phyloP scores from a whole-genome alignment of 2,113 vertebrate genomes.

The Neogale vison region DNA sequence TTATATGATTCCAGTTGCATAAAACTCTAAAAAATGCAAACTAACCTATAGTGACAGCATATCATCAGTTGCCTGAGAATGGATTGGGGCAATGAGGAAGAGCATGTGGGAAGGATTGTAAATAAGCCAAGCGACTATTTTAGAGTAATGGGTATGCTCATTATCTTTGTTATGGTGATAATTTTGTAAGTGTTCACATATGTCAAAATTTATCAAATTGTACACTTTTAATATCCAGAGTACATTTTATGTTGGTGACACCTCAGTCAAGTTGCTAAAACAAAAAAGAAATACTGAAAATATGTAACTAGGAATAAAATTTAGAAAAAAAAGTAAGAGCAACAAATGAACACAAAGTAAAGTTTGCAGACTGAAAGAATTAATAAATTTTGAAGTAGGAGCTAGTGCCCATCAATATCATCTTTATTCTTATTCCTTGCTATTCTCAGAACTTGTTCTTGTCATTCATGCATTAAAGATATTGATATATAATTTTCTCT shows the following conservation, averaged over 20 bases:
- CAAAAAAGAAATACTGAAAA: background rate
- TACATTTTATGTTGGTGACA: background rate
- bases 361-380: background rate
- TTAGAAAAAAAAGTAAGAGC: background rate
- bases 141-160: background rate
- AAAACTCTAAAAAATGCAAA: background rate
- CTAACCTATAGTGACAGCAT: background rate
- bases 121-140: background rate
- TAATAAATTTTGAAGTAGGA: background rate
- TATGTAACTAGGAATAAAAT: background rate
- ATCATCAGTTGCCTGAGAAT: background rate
- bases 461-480: background rate
- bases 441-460: background rate
- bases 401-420: background rate
- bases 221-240: background rate
- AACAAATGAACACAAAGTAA: background rate
- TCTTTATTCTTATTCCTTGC: background rate
- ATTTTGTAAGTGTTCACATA: background rate
- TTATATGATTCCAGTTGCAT: background rate
- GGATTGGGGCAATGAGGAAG: background rate
- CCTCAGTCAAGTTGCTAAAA: background rate
- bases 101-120: background rate
- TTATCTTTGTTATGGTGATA: background rate
- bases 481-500: background rate
- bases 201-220: background rate